Evolutionary conservation across 2,113 vertebrate genomes (phyloP), one percentile per base, ranked within the genome.

Genomic region (Circaetus gallicus): DNA sequence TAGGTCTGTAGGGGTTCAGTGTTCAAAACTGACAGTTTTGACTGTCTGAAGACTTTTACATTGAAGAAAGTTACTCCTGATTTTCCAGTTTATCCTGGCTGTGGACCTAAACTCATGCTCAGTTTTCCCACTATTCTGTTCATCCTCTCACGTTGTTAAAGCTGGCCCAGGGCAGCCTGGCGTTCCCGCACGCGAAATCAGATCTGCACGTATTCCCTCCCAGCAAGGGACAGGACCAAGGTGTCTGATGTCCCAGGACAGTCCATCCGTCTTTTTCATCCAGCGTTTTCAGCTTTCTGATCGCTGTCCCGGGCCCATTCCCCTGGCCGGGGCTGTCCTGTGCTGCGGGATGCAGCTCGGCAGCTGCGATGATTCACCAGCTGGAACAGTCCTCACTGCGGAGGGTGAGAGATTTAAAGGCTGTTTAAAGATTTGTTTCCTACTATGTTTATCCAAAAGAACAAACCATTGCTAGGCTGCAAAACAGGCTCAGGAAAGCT

Each of bases 11-110:
- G 26, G 50, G 42, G n/a, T 67, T 87, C 66, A 13, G 32, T 2
- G 47, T 14, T 67, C 52, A 38, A 61, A 62, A 24, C 66, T 31
- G 61, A 49, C 29, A 38, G 62, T 72, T 74, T 72, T 40, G 24
- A 26, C 66, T 52, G 40, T 25, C 82, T 66, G 43, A 10, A 71
- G 13, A 13, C 22, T 94, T 58, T 50, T 58, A 9, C 24, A 2
- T 24, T 43, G 70, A 43, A 40, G 61, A 82, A 49, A 32, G 24
- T 38, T 38, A 19, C 49, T 94, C 66, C 56, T 9, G 34, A 82
- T 91, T 95, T 95, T 50, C 84, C 89, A 52, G 50, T 74, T 96
- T 71, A 72, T 87, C 82, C 95, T 95, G 93, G 89, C 87, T 11
- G 1, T 10, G 34, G 56, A 47, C 24, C n/a, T 55, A 47, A 85